These are phyloP conservation scores for Neodiprion virginianus DNA, from an alignment of 1,140 invertebrate genomes.

Conservation along the genomic window DNA sequence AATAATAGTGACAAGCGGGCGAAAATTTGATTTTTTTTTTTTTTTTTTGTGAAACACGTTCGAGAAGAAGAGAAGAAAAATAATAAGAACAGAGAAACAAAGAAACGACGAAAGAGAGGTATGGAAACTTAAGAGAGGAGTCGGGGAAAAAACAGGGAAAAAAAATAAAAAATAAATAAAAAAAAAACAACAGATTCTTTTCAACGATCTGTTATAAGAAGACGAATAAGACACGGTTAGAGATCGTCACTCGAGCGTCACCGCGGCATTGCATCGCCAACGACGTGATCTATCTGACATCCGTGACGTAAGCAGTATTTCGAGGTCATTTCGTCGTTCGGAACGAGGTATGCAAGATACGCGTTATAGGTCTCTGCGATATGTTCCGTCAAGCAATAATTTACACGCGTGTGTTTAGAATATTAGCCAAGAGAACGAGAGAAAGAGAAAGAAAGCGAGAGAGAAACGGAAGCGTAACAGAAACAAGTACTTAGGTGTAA, in stretches of 20 bases:
- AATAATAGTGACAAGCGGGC: neutral
- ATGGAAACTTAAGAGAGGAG: slow-evolving; percentile 12
- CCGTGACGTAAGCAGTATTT: neutral
- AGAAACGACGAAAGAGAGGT: slow-evolving; percentile 10
- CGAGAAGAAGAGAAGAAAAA: slow-evolving; percentile 48
- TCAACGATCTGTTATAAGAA: neutral
- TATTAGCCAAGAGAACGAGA: neutral
- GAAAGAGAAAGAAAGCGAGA: neutral
- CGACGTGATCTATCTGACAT: neutral
- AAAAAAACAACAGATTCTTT: neutral
- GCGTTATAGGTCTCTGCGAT: too few relatives aligned
- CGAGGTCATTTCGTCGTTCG: too few relatives aligned
- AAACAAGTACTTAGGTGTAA: neutral
- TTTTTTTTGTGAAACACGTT: too few relatives aligned
- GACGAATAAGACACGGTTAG: too few relatives aligned
- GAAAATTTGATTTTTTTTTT: neutral
- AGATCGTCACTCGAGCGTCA: too few relatives aligned
- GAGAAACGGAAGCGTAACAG: neutral
- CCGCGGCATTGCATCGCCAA: neutral
- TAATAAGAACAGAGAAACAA: slow-evolving; percentile 12
- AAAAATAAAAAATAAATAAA: neutral
- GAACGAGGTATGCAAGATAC: too few relatives aligned
- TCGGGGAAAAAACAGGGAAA: neutral
- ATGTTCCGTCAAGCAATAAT: neutral
- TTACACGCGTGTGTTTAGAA: neutral